Evolutionary conservation across 2,113 vertebrate species (phyloP).

Genomic region (Zosterops hypoxanthus): DNA sequence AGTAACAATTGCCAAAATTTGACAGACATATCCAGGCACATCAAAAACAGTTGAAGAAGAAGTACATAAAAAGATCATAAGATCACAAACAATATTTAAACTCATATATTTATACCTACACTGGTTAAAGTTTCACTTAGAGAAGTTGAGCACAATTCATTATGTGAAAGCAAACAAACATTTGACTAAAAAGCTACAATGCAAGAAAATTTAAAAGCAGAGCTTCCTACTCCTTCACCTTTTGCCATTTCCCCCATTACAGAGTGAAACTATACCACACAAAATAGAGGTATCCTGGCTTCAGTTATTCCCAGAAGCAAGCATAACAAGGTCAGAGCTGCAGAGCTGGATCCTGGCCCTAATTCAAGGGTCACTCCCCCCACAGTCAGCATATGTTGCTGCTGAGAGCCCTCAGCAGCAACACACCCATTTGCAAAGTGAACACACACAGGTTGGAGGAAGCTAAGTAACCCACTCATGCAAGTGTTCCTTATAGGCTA

Average conservation of each 20-base stretch:
- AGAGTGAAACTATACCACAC: neutral
- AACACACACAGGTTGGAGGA: neutral
- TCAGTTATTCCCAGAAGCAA: neutral
- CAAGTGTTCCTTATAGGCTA: neutral
- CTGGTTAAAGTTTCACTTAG: neutral
- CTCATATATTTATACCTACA: neutral
- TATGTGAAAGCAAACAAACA: neutral
- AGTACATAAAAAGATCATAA: neutral
- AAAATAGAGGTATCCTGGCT: neutral
- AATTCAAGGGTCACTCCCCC: fast-evolving
- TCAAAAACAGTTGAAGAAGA: neutral
- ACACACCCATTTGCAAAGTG: fast-evolving
- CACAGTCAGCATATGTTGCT: too few relatives aligned
- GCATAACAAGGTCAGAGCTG: neutral
- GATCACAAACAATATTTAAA: neutral
- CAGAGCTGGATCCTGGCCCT: neutral
- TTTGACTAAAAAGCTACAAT: neutral
- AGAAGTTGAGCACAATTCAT: neutral
- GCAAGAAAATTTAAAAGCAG: neutral
- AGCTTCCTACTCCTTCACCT: neutral
- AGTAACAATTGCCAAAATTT: neutral
- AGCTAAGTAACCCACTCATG: neutral
- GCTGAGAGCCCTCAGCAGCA: too few relatives aligned
- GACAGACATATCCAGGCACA: neutral
- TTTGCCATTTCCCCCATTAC: neutral